These are phyloP conservation scores for Lethrus apterus DNA, from an alignment of 1,140 invertebrate genomes.

Conservation along the genomic window DNA sequence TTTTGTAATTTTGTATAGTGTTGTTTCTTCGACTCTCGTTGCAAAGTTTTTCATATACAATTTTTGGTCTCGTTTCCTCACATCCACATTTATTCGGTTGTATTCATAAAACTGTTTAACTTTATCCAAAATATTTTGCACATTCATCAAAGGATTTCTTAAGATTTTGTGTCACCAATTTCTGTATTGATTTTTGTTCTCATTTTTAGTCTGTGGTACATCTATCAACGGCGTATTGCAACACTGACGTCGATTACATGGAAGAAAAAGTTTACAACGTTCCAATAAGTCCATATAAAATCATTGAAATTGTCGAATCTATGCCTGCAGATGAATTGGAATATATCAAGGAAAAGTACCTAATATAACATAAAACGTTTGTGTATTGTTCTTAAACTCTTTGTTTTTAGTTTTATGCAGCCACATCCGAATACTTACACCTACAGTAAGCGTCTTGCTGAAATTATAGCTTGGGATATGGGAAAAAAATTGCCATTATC, in stretches of 20 bases:
- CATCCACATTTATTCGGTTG: too few relatives aligned
- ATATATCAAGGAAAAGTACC: slow-evolving; percentile 59
- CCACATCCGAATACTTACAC: slow-evolving; percentile 80
- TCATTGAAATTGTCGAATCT: slow-evolving; percentile 74
- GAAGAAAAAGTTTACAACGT: slow-evolving; percentile 78
- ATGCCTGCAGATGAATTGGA: slow-evolving; percentile 61
- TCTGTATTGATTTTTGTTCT: neutral
- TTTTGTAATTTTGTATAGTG: too few relatives aligned
- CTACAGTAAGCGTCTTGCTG: slow-evolving; percentile 75
- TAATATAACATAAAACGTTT: neutral
- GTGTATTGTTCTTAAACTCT: neutral
- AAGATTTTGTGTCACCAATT: neutral
- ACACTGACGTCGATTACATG: slow-evolving; percentile 58
- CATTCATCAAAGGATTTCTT: too few relatives aligned
- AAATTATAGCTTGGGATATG: slow-evolving; percentile 66
- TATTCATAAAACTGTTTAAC: too few relatives aligned
- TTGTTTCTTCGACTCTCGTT: too few relatives aligned
- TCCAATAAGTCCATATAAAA: slow-evolving; percentile 72
- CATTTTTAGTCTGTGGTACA: slow-evolving; percentile 51
- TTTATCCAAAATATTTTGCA: too few relatives aligned
- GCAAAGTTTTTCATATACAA: too few relatives aligned
- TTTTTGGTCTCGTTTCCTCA: too few relatives aligned
- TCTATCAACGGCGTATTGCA: slow-evolving; percentile 78
- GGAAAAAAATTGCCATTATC: slow-evolving; percentile 62
- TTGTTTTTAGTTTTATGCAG: slow-evolving; percentile 40